These are phyloP conservation scores for Rachycentron canadum DNA, from an alignment of 2,797 vertebrate species.

Conservation along the genomic window DNA sequence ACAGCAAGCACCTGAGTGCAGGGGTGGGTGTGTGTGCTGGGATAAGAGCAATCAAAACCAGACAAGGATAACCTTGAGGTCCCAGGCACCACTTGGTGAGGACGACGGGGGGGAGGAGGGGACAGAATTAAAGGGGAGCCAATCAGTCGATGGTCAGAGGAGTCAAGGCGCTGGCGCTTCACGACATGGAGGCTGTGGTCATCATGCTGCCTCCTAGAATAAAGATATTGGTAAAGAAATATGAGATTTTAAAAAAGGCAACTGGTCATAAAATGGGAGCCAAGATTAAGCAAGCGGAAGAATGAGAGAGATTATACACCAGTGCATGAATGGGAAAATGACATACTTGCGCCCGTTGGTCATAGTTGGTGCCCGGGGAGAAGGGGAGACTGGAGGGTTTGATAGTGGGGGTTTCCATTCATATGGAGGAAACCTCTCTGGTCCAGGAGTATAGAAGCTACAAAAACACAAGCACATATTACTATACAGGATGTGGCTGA, in stretches of 20 bases:
- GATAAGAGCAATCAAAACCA: conserved; percentile 39
- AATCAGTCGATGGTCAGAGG: conserved; percentile 61
- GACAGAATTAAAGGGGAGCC: conserved; percentile 2
- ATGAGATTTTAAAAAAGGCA: not conserved
- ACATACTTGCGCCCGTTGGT: conserved; percentile 74
- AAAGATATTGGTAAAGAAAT: conserved; percentile 8
- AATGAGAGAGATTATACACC: not conserved
- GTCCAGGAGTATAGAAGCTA: conserved; percentile 47
- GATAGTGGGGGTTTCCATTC: conserved; percentile 59
- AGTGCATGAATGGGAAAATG: not conserved
- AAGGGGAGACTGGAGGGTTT: conserved; percentile 5
- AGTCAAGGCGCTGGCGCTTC: conserved; percentile 89
- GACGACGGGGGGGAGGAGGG: conserved; percentile 53
- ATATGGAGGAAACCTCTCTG: conserved; percentile 45
- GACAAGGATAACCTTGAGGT: conserved; percentile 59
- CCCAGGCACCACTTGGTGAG: conserved; percentile 78
- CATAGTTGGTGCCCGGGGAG: conserved; percentile 16
- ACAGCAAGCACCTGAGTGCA: conserved; percentile 65
- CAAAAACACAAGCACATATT: conserved; percentile 33
- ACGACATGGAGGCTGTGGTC: conserved; percentile 73
- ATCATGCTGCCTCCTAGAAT: conserved; percentile 87
- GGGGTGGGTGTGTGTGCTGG: conserved; percentile 11
- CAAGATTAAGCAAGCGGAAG: not conserved
- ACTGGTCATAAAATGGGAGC: not conserved
- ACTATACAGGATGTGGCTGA: not conserved